Base-by-base conservation (phyloP, 2,797 vertebrate species). In the Sebastes itinus region DNA sequence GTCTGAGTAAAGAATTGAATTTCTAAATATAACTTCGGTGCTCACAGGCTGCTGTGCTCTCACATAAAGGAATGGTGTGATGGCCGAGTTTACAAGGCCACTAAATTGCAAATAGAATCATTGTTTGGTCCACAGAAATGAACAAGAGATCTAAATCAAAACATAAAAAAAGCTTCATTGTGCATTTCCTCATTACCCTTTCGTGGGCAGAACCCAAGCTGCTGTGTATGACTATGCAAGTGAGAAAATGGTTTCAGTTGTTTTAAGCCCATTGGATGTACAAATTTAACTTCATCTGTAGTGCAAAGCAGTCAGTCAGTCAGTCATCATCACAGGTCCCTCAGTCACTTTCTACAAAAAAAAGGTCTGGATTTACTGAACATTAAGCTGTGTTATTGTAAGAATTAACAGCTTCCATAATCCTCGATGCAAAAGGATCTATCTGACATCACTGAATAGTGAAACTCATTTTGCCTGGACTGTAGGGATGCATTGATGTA, bases 1-100 rank as follows among this genome's bases (percentile, higher is more conserved):
- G 92, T 94, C 88, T 91, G 89, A 89, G 92, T 84, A 90, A 95
- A 95, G 91, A 93, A 94, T 93, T 91, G 78, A 73, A 90, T 94
- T 92, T 92, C 91, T 88, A 94, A 95, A 95, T 91, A 93, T 92
- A 92, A 91, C 87, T 80, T 85, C 14, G 70, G 75, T 68, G 84
- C 89, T 92, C 75, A 89, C 82, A 86, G 85, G 84, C 82, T 49
- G 42, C 73, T 72, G 1, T 46, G 73, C 63, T 74, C 81, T 84
- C 79, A 66, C 77, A 87, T 83, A 80, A 79, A 89, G 81, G 84
- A 86, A 79, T 52, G 54, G 69, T 90, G 85, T 71, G 86, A 92
- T 88, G 78, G 83, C 82, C 46, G 78, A 61, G 46, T 90, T 93
- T 90, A 87, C 85, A 86, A 69, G 58, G 67, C 67, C 52, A 42